Percentiles rank a stretch among this genome's conserved stretches.
These are phyloP conservation scores for Leptinotarsa rubiginosa DNA, from an alignment of 2,888 invertebrate species.

Conservation along the genomic window DNA sequence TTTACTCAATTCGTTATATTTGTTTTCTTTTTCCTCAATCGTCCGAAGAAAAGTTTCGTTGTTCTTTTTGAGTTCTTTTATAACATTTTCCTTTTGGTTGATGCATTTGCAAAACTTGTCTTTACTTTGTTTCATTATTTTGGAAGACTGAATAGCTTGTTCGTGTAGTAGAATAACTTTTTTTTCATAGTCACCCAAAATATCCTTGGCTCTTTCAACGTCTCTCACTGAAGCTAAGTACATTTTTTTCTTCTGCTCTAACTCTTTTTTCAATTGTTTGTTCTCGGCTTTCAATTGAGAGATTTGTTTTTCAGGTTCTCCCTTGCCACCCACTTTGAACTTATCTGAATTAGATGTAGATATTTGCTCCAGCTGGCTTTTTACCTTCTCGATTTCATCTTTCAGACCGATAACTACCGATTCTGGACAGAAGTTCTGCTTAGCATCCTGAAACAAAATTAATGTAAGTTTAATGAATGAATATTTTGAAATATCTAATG, in stretches of 20 bases:
- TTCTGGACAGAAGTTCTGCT: not conserved
- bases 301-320: constrained; percentile 30
- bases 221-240: constrained; percentile 43
- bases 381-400: constrained; percentile 49
- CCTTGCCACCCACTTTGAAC: not conserved
- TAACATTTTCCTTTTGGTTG: constrained; percentile 48
- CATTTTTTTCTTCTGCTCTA: constrained; percentile 46
- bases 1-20: constrained; percentile 41
- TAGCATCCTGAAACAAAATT: not conserved
- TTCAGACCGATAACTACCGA: constrained; percentile 38
- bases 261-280: constrained; percentile 45
- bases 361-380: constrained; percentile 44
- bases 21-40: constrained; percentile 43
- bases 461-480: not conserved
- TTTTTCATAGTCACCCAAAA: constrained; percentile 51
- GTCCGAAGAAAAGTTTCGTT: constrained; percentile 43
- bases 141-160: constrained; percentile 52
- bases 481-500: not conserved
- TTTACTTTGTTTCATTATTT: constrained; percentile 52
- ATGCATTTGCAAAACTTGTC: constrained; percentile 52
- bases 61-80: constrained; percentile 44
- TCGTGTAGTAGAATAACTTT: constrained; percentile 50
- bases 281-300: constrained; percentile 45
- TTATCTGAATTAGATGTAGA: constrained; percentile 22
- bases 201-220: constrained; percentile 49